These are phyloP conservation scores for Chloropsis hardwickii DNA, from an alignment of 2,113 vertebrate species.

Conservation along the genomic window DNA sequence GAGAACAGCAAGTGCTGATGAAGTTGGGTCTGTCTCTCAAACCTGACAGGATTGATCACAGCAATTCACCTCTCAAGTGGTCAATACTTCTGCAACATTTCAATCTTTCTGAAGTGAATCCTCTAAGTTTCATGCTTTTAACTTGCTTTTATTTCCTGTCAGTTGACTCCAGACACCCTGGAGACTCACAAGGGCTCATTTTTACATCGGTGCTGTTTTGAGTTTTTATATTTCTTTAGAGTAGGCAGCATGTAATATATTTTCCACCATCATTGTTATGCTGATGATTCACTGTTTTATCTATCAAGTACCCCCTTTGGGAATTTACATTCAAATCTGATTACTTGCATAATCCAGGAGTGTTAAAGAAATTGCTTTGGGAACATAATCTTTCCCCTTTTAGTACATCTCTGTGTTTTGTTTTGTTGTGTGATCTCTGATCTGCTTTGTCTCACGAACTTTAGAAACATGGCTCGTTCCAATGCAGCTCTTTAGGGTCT, in stretches of 20 bases:
- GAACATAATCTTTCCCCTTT: background rate
- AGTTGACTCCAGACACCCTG: background rate
- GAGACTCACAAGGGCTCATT: background rate
- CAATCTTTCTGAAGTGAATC: background rate
- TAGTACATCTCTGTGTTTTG: background rate
- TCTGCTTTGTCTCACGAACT: background rate
- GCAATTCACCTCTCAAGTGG: background rate
- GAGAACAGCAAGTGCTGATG: background rate
- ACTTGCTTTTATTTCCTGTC: background rate
- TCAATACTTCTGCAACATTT: background rate
- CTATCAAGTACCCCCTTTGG: background rate
- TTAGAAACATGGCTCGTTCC: background rate
- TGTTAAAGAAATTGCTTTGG: background rate
- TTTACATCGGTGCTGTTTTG: background rate
- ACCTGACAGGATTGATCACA: background rate
- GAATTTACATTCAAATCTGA: slow-evolving; percentile 29
- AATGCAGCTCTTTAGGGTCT: background rate
- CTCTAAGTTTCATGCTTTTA: background rate
- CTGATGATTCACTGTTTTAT: background rate
- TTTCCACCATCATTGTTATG: background rate
- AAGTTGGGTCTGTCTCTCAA: background rate
- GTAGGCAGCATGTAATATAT: background rate
- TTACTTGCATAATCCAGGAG: background rate
- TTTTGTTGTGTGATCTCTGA: background rate
- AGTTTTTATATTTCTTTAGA: background rate